Conservation (phyloP, 2,888 invertebrate genomes). For the Phorcus lineatus region DNA sequence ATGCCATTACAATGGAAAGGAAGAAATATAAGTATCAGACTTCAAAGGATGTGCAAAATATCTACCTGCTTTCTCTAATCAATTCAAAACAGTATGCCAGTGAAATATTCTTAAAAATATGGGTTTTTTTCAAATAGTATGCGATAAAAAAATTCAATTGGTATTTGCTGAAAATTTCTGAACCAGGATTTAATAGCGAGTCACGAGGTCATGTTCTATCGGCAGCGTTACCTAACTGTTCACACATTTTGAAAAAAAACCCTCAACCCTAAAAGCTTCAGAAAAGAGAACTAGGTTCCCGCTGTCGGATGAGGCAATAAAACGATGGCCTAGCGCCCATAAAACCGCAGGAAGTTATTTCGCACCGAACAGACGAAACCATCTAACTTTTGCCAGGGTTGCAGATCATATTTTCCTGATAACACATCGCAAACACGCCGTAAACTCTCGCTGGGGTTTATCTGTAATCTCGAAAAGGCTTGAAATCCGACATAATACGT, state of each 20-base stretch:
- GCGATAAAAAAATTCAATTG: no score
- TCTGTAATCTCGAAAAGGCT: constrained; percentile 10
- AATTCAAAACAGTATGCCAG: no score
- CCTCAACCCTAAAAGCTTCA: constrained; percentile 2
- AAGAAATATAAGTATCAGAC: no score
- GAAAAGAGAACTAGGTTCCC: background rate
- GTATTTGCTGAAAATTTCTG: no score
- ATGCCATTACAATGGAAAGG: no score
- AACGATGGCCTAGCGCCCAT: background rate
- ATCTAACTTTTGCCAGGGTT: background rate
- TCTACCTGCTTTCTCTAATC: no score
- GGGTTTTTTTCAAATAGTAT: no score
- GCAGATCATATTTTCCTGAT: constrained; percentile 18
- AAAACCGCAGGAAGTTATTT: background rate
- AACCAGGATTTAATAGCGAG: no score
- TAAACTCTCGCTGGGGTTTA: background rate
- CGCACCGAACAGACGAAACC: constrained; percentile 5
- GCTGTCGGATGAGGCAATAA: background rate
- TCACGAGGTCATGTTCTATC: background rate
- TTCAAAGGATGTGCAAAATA: no score
- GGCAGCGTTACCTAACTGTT: background rate
- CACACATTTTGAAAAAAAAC: background rate
- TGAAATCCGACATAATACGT: background rate
- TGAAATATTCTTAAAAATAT: no score
- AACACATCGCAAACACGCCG: background rate